Percentiles rank a stretch among this genome's conserved stretches.
Evolutionary conservation across 2,888 invertebrate species (phyloP).

Genomic region (Microplitis deprimator): DNA sequence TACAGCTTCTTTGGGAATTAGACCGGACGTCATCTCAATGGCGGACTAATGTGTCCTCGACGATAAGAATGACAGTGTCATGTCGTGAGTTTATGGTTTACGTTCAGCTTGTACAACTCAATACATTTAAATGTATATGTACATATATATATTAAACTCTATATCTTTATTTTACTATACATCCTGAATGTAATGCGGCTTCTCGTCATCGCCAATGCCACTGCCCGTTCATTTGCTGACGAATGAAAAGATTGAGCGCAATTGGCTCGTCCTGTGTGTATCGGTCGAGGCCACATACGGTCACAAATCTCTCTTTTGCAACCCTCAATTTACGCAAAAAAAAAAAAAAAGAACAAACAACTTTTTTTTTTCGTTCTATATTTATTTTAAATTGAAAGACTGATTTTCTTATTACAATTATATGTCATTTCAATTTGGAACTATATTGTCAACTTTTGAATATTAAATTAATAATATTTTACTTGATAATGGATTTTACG

Average conservation of each 20-base stretch:
- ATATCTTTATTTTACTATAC: conserved; percentile 3
- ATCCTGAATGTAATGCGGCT: neutral
- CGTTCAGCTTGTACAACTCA: neutral
- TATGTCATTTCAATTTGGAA: neutral
- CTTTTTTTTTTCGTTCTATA: neutral
- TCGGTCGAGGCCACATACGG: conserved; percentile 36
- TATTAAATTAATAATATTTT: no score
- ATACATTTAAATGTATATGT: neutral
- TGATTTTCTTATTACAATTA: neutral
- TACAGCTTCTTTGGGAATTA: conserved; percentile 6
- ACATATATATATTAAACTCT: neutral
- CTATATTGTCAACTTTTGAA: neutral
- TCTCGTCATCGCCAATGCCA: conserved; percentile 12
- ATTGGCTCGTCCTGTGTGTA: conserved; percentile 65
- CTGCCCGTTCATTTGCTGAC: conserved; percentile 55
- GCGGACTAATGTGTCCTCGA: conserved; percentile 30
- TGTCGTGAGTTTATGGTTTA: conserved; percentile 19
- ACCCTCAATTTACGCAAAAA: conserved; percentile 23
- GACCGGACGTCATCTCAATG: conserved; percentile 34
- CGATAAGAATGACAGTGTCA: conserved; percentile 40
- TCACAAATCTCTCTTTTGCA: conserved; percentile 19
- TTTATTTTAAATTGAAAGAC: neutral
- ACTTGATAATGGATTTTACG: no score
- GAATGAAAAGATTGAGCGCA: conserved; percentile 66
- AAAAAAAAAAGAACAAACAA: conserved; percentile 18